These are phyloP conservation scores for Ceraclea dissimilis DNA, from an alignment of 2,888 invertebrate species.

Conservation along the genomic window DNA sequence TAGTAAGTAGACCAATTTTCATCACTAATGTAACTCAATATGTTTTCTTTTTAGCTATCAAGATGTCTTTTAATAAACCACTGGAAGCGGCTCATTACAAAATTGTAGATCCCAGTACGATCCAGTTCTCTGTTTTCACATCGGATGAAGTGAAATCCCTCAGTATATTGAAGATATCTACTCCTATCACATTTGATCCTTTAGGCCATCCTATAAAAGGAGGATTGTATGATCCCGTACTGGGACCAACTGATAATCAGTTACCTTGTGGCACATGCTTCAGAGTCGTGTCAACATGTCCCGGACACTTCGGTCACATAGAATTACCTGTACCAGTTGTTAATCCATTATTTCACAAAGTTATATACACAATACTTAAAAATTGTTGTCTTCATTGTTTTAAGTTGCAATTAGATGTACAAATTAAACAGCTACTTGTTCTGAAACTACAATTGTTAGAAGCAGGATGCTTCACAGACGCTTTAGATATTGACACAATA, in stretches of 20 bases:
- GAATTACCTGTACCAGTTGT: constrained; percentile 80
- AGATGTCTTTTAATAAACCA: constrained; percentile 5
- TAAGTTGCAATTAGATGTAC: constrained; percentile 52
- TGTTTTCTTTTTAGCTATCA: background rate
- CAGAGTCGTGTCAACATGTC: constrained; percentile 58
- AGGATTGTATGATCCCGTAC: constrained; percentile 82
- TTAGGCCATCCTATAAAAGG: constrained; percentile 74
- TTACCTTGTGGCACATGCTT: constrained; percentile 79
- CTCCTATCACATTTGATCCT: constrained; percentile 70
- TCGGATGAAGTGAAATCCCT: constrained; percentile 69
- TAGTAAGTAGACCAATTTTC: no score
- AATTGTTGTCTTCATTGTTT: constrained; percentile 65
- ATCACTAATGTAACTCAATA: no score
- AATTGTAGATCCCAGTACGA: constrained; percentile 39
- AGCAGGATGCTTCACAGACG: constrained; percentile 64
- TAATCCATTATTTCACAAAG: constrained; percentile 82
- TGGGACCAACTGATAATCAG: constrained; percentile 62
- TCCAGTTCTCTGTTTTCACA: constrained; percentile 65
- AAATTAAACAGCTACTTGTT: constrained; percentile 50
- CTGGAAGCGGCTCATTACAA: constrained; percentile 12
- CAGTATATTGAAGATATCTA: constrained; percentile 74
- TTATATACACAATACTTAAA: constrained; percentile 59
- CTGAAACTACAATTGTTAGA: constrained; percentile 66
- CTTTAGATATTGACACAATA: constrained; percentile 56
- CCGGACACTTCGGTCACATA: constrained; percentile 94